Conservation (phyloP, 2,888 invertebrate species). For the Apeira syringaria region DNA sequence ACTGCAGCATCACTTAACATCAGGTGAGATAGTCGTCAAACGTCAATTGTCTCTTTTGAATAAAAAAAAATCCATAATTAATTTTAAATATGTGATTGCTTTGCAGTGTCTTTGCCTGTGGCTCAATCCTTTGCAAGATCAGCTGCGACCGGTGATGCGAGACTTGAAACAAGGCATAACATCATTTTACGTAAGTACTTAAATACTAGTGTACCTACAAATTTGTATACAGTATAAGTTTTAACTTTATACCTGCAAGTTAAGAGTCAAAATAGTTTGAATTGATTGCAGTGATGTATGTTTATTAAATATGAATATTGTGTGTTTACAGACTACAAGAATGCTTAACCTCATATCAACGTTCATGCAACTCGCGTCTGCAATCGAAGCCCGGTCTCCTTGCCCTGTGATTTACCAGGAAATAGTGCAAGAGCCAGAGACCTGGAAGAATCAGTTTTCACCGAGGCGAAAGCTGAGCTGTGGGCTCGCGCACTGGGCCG, state of each 20-base stretch:
- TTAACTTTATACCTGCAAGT: too few relatives aligned
- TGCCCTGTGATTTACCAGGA: conserved; percentile 59
- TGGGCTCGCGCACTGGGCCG: conserved; percentile 72
- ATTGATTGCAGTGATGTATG: too few relatives aligned
- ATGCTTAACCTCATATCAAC: conserved; percentile 64
- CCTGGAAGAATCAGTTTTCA: conserved; percentile 57
- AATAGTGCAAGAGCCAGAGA: conserved; percentile 47
- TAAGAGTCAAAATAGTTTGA: too few relatives aligned
- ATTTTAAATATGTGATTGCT: background rate
- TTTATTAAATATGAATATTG: background rate
- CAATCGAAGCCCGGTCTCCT: conserved; percentile 58
- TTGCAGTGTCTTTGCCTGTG: conserved; percentile 68
- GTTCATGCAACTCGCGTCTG: conserved; percentile 58
- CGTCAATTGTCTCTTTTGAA: too few relatives aligned
- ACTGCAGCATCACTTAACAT: too few relatives aligned
- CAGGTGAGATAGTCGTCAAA: too few relatives aligned
- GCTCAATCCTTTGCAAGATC: conserved; percentile 78
- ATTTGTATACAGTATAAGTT: too few relatives aligned
- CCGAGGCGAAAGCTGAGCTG: conserved; percentile 58
- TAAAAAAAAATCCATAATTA: too few relatives aligned
- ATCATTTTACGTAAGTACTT: conserved; percentile 62
- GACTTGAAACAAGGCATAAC: conserved; percentile 72
- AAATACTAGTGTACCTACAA: too few relatives aligned
- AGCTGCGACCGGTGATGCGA: conserved; percentile 67
- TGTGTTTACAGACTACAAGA: conserved; percentile 57